These are phyloP conservation scores for Saccostrea glomerata DNA, from an alignment of 1,140 invertebrate species.

Conservation along the genomic window DNA sequence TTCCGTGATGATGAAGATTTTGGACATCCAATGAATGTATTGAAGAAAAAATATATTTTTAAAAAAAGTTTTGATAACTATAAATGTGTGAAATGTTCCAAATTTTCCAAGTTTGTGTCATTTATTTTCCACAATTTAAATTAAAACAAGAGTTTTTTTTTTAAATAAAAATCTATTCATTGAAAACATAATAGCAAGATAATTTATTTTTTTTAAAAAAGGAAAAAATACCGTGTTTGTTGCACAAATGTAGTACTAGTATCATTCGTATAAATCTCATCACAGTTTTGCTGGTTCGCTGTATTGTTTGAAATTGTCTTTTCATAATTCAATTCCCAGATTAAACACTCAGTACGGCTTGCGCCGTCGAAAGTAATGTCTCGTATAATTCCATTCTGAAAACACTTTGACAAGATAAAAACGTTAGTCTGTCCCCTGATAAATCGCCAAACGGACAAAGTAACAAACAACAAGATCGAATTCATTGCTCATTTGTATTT, in stretches of 20 bases:
- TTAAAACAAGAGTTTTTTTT: too few species aligned
- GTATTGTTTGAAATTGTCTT: not conserved
- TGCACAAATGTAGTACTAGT: not conserved
- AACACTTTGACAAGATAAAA: not conserved
- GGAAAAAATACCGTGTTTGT: not conserved
- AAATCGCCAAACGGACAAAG: not conserved
- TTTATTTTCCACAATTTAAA: too few species aligned
- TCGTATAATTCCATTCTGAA: constrained; percentile 1
- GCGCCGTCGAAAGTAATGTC: not conserved
- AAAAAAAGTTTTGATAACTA: not conserved
- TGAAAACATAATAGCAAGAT: not conserved
- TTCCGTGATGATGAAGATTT: not conserved
- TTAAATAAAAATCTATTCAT: too few species aligned
- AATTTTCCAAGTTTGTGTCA: too few species aligned
- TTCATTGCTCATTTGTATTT: not conserved
- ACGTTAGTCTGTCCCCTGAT: not conserved
- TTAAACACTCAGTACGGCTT: not conserved
- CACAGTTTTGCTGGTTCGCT: not conserved
- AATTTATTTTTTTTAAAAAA: too few species aligned
- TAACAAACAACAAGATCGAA: not conserved
- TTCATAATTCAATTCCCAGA: not conserved
- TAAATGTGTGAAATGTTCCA: too few species aligned
- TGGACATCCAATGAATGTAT: not conserved
- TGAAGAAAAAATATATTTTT: not conserved
- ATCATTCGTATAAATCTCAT: not conserved